Conservation (phyloP, 2,113 vertebrate genomes). For the Pheucticus melanocephalus region DNA sequence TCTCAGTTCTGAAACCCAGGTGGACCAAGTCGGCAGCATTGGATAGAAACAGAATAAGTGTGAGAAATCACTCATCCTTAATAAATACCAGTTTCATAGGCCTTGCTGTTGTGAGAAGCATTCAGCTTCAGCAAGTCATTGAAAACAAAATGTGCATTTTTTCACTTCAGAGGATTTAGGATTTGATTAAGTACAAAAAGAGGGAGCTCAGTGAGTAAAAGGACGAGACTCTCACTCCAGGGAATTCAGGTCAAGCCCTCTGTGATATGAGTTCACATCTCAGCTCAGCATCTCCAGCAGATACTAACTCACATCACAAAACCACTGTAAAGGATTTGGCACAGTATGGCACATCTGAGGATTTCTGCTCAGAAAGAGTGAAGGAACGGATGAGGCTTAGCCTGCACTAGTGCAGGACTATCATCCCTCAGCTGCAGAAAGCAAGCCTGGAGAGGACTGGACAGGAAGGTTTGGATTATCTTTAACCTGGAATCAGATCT, state of each 20-base stretch:
- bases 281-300: constrained; percentile 64
- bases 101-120: constrained; percentile 64
- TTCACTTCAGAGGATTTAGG: constrained; percentile 81
- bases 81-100: constrained; percentile 62
- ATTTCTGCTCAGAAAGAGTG: constrained; percentile 1
- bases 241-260: constrained; percentile 74
- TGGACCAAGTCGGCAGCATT: constrained; percentile 70
- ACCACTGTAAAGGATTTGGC: constrained; percentile 71
- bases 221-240: constrained; percentile 69
- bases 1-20: constrained; percentile 73
- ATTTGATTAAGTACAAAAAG: constrained; percentile 77
- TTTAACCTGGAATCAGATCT: not conserved
- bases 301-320: constrained; percentile 73
- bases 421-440: not conserved
- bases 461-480: not conserved
- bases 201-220: constrained; percentile 68
- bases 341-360: constrained; percentile 17
- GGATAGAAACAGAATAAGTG: constrained; percentile 76
- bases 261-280: constrained; percentile 65
- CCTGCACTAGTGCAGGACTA: not conserved
- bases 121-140: constrained; percentile 72
- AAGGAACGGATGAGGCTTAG: not conserved
- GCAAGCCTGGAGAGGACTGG: not conserved
- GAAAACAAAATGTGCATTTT: constrained; percentile 78
- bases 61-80: constrained; percentile 81